These are phyloP conservation scores for Salvator merianae DNA, from an alignment of 2,113 vertebrate genomes.

Conservation along the genomic window DNA sequence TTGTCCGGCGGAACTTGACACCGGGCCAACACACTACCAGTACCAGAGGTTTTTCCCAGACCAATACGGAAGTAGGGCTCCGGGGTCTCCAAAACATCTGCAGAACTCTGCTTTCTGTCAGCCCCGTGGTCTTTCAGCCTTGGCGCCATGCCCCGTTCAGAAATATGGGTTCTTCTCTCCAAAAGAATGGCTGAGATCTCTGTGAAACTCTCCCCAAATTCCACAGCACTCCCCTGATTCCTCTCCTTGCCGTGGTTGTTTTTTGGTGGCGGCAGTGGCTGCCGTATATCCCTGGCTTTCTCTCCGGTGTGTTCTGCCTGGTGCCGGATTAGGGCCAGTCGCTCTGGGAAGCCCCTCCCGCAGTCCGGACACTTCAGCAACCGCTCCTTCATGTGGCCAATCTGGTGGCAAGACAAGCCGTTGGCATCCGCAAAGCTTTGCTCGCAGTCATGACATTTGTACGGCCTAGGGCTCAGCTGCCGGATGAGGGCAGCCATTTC, in stretches of 20 bases:
- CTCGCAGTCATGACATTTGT: conserved; percentile 17
- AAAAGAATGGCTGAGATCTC: conserved; percentile 26
- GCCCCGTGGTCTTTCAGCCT: neutral
- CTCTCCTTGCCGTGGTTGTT: neutral
- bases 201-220: conserved; percentile 24
- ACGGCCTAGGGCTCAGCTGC: conserved; percentile 14
- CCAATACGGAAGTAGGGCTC: conserved; percentile 10
- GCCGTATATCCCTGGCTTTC: neutral
- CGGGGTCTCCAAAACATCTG: neutral
- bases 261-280: accelerated
- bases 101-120: neutral
- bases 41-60: neutral
- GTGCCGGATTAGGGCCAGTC: conserved; percentile 11
- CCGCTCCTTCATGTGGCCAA: neutral
- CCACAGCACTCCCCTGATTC: neutral
- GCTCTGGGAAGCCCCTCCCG: neutral
- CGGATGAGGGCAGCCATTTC: conserved; percentile 31
- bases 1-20: neutral
- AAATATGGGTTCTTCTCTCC: neutral
- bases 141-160: neutral
- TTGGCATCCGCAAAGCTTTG: neutral
- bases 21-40: neutral
- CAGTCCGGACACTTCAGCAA: conserved; percentile 3
- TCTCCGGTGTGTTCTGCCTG: neutral
- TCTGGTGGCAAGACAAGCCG: conserved; percentile 11